phyloP scores from a whole-genome alignment of 2,797 vertebrate species.

The Tadarida brasiliensis region DNA sequence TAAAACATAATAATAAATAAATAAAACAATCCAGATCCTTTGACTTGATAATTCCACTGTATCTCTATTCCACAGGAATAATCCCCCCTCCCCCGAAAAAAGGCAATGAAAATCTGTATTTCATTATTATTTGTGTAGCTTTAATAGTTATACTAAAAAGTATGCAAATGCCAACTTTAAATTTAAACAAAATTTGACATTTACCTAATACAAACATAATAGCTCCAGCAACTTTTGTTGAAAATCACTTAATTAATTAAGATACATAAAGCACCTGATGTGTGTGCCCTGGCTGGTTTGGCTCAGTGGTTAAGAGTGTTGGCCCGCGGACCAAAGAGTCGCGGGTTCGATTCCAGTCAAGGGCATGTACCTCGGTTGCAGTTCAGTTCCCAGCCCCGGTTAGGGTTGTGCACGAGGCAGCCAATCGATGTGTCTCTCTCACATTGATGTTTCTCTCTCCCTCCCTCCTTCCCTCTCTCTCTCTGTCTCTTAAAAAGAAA shows the following conservation, averaged over 20 bases:
- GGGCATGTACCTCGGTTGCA: no score
- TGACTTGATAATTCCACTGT: neutral
- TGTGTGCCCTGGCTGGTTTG: neutral
- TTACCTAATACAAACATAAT: neutral
- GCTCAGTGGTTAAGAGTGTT: no score
- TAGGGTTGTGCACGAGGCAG: no score
- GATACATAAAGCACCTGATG: neutral
- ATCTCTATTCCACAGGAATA: neutral
- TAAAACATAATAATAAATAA: no score
- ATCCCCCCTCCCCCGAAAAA: neutral
- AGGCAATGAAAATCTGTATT: neutral
- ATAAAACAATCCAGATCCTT: neutral
- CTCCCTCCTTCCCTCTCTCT: no score
- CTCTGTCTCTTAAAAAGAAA: no score
- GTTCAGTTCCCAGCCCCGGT: no score
- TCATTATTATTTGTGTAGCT: neutral
- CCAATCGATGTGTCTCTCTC: no score
- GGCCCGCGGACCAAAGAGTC: no score
- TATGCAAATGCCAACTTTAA: slow-evolving; percentile 46
- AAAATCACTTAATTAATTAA: slow-evolving; percentile 36
- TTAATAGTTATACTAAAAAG: slow-evolving; percentile 31
- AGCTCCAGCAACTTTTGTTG: slow-evolving; percentile 6
- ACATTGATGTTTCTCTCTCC: no score
- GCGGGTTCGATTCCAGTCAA: no score
- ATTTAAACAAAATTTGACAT: slow-evolving; percentile 29